phyloP scores from a whole-genome alignment of 2,113 vertebrate species.

The Lontra canadensis region DNA sequence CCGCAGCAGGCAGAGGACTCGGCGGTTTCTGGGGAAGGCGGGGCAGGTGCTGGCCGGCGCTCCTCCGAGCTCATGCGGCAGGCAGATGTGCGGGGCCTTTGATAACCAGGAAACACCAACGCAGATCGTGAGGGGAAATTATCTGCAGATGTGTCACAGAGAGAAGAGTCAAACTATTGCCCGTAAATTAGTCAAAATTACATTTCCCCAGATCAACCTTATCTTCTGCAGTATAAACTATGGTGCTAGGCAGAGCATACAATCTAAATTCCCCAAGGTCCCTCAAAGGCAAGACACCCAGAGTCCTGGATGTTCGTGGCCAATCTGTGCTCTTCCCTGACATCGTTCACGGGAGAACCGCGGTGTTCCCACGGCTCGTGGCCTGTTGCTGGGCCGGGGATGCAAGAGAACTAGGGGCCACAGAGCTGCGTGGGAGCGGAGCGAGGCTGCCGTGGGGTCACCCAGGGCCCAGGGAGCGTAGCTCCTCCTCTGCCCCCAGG shows the following conservation, averaged over 20 bases:
- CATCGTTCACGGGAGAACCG: accelerated
- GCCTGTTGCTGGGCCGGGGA: accelerated
- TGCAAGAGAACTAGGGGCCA: accelerated
- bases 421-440: too few relatives aligned
- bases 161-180: neutral
- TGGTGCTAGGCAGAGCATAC: accelerated
- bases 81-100: neutral
- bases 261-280: neutral
- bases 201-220: neutral
- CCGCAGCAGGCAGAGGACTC: accelerated
- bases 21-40: neutral
- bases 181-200: neutral
- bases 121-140: neutral
- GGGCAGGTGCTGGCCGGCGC: accelerated
- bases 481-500: neutral
- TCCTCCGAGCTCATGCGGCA: accelerated
- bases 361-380: accelerated
- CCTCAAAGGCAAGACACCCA: neutral
- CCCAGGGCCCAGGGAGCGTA: neutral
- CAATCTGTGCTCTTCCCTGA: neutral
- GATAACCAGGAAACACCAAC: neutral
- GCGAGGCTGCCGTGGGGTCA: accelerated
- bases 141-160: neutral
- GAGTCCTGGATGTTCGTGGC: neutral
- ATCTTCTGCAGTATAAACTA: neutral